A percentile compares a stretch with the other conserved stretches of the same genome.
Conservation (phyloP, 2,888 invertebrate genomes). For the Drosophila kuntzei region DNA sequence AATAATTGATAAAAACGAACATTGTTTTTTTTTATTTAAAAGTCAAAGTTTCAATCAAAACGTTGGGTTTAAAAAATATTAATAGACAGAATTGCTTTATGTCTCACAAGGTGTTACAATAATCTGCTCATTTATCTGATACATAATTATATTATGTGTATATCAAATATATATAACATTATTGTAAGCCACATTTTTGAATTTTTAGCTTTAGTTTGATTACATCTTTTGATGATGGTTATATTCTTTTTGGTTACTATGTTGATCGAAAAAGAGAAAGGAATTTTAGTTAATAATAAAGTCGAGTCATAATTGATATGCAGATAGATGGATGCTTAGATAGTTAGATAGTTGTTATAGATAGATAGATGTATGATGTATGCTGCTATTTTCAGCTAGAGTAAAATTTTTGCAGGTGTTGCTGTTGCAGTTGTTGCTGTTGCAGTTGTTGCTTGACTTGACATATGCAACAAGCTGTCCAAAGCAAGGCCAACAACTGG, state of each 20-base stretch:
- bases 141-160: too few species aligned
- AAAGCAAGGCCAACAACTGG: constrained; percentile 61
- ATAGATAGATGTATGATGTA: constrained; percentile 32
- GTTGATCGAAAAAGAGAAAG: constrained; percentile 56
- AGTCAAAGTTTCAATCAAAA: too few species aligned
- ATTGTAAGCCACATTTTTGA: too few species aligned
- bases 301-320: constrained; percentile 46
- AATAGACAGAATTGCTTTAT: too few species aligned
- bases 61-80: too few species aligned
- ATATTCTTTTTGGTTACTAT: constrained; percentile 12
- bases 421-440: constrained; percentile 14
- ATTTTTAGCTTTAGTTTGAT: too few species aligned
- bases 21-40: too few species aligned
- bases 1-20: too few species aligned
- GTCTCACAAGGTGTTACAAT: too few species aligned
- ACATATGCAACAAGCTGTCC: constrained; percentile 63
- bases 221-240: constrained; percentile 2
- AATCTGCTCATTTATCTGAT: too few species aligned
- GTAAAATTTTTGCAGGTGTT: constrained; percentile 22
- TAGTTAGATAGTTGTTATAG: constrained; percentile 25
- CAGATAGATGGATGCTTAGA: constrained; percentile 39
- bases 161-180: too few species aligned
- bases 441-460: constrained; percentile 43
- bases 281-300: constrained; percentile 33
- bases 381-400: constrained; percentile 20